Evolutionary conservation across 2,888 invertebrate genomes (phyloP), one percentile per base, ranked within the genome.

Genomic region (Endotricha flammealis): DNA sequence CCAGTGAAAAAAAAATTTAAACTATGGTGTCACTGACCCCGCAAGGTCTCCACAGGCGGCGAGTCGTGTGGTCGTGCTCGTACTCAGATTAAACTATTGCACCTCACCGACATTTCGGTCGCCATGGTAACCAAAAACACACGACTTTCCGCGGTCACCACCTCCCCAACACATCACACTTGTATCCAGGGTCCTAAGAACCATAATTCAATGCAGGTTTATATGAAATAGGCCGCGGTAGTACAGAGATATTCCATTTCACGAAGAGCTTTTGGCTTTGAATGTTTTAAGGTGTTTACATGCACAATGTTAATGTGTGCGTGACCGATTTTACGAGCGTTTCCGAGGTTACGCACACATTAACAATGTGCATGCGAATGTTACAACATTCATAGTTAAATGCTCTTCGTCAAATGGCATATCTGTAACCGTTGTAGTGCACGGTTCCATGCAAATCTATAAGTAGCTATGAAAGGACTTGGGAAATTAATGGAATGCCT

Each of bases 51-150:
- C 57, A 58, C 71, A 64, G 71, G 73, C 68, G 72, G 67, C 61
- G 57, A 61, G 57, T 59, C 76, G 72, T 74, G 75, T 73, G 66
- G 70, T 82, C 80, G 78, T 81, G 79, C 74, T 65, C 62, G 57
- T 57, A 65, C 64, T 54, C 59, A 73, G 69, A 75, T 73, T 73
- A 73, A 74, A 76, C 73, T 78, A 75, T 78, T 80, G 77, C 75
- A 71, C 67, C 73, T 72, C 64, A 59, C 71, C 70, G 70, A 70
- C 66, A 69, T 79, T 75, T 71, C 65, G 64, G 79, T 81, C 74
- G 57, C 73, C 76, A 74, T 79, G 71, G 76, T 58, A 68, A 80
- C 80, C 68, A 57, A 77, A 73, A 74, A 61, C 62, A 68, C 68
- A 70, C 66, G 70, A 72, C 59, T 52, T 48, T 55, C 56, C 20